Conservation (phyloP, 2,113 vertebrate genomes). For the Oreochromis tanganicae region DNA sequence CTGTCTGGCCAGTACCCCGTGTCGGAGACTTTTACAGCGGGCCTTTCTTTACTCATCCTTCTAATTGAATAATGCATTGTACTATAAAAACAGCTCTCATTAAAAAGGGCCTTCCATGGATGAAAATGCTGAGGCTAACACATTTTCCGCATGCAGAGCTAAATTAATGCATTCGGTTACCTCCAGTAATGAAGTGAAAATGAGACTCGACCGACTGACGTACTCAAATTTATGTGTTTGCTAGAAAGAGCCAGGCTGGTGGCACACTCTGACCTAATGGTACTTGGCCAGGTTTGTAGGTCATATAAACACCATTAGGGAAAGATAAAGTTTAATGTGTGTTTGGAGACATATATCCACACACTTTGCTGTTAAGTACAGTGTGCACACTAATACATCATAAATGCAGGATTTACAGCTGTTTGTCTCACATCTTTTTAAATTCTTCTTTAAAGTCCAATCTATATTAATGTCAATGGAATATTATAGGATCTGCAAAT, state of each 20-base stretch:
- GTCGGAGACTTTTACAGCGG: constrained; percentile 1
- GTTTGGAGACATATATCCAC: background rate
- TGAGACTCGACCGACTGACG: constrained; percentile 24
- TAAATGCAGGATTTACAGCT: background rate
- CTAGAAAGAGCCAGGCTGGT: background rate
- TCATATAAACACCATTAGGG: background rate
- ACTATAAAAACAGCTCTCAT: constrained; percentile 54
- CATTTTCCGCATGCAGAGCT: constrained; percentile 49
- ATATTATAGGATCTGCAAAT: background rate
- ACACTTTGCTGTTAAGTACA: background rate
- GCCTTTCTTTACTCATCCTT: constrained; percentile 14
- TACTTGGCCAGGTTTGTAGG: background rate
- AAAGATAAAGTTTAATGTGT: background rate
- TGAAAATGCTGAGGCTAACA: constrained; percentile 61
- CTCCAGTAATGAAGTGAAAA: constrained; percentile 56
- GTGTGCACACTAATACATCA: background rate
- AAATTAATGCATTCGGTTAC: constrained; percentile 54
- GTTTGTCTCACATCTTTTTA: background rate
- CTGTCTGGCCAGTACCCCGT: constrained; percentile 24
- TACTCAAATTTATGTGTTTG: constrained; percentile 34
- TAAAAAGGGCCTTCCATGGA: constrained; percentile 53
- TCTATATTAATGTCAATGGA: background rate
- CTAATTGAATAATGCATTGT: constrained; percentile 66
- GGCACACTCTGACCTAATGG: background rate
- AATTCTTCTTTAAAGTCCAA: background rate